Evolutionary conservation across 2,797 vertebrate species (phyloP), one percentile per base, ranked within the genome.

Genomic region (Ceyx erithaca): DNA sequence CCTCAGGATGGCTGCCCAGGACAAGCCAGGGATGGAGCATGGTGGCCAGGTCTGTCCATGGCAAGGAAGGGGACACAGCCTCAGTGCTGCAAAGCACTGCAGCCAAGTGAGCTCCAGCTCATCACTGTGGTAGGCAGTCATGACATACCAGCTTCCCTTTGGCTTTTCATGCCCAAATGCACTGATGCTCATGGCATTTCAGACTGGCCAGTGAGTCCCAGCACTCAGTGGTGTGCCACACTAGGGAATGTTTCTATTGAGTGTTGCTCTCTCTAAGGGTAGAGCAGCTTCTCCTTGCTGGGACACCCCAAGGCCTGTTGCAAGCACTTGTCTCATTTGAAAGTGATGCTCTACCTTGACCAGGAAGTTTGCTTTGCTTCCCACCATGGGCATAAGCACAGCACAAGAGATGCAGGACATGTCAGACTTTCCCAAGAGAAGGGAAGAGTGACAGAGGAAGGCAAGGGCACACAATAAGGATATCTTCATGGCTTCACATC

Each of bases 161-260:
- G 70, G 68, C 55, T 72, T 85, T 87, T 35, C 10, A 9, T 68
- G 62, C 25, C 46, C 41, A 67, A 28, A 68, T 64, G 33, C 62
- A 31, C 31, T n/a, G 64, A 40, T 67, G 31, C 12, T 80, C 0
- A 0, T 54, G 69, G 66, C 64, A 64, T 46, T 22, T 28, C 43
- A 87, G 69, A 13, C 37, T 31, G n/a, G 25, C 11, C 2, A 5
- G 33, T 30, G 54, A 87, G 82, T 69, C 35, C 43, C 40, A 71
- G 40, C 64, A 80, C 54, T 17, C 40, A 45, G 5, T 0, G 0
- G 22, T 37, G 22, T 7, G 1, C 25, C 1, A 0, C 25, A 22
- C n/a, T 35, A 41, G 66, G 33, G 51, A 52, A 3, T 6, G 30
- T 93, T 90, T 84, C 30, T 64, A 1, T 40, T 31, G 46, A 77